These are phyloP conservation scores for Trichogramma evanescens DNA, from an alignment of 2,888 invertebrate species.

Conservation along the genomic window DNA sequence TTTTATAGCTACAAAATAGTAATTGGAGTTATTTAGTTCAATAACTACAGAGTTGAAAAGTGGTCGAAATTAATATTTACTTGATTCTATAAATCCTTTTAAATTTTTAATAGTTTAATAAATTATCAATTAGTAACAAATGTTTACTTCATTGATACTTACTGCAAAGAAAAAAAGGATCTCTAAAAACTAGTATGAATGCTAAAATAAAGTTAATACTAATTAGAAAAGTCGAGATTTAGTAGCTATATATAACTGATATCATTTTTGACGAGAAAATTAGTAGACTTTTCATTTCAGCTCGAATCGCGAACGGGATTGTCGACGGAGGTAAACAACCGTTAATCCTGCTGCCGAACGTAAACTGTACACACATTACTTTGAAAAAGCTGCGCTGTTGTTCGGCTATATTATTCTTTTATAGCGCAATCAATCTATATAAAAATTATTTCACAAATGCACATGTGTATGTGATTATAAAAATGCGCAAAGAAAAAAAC, in stretches of 20 bases:
- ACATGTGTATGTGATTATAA: slow-evolving; percentile 6
- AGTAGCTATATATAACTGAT: no score
- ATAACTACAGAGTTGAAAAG: no score
- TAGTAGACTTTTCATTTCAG: slow-evolving; percentile 24
- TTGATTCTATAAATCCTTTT: no score
- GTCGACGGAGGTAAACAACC: slow-evolving; percentile 23
- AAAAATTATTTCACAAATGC: slow-evolving; percentile 6
- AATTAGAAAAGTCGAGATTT: not conserved
- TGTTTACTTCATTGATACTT: slow-evolving; percentile 9
- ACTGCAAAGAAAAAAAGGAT: not conserved
- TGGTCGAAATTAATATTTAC: no score
- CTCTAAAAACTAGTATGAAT: not conserved
- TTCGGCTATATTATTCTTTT: slow-evolving; percentile 21
- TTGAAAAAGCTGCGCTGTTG: slow-evolving; percentile 23
- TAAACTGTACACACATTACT: slow-evolving; percentile 22
- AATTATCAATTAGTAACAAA: not conserved
- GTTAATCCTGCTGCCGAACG: slow-evolving; percentile 22
- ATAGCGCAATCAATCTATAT: not conserved
- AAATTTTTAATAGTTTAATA: no score
- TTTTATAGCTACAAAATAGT: no score
- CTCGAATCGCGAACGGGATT: slow-evolving; percentile 25
- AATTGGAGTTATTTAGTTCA: no score
- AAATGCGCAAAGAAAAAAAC: slow-evolving; percentile 9
- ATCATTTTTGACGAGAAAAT: slow-evolving; percentile 13
- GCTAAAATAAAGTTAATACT: not conserved